phyloP scores from a whole-genome alignment of 2,888 invertebrate genomes.

The Hirtodrosophila cameraria region DNA sequence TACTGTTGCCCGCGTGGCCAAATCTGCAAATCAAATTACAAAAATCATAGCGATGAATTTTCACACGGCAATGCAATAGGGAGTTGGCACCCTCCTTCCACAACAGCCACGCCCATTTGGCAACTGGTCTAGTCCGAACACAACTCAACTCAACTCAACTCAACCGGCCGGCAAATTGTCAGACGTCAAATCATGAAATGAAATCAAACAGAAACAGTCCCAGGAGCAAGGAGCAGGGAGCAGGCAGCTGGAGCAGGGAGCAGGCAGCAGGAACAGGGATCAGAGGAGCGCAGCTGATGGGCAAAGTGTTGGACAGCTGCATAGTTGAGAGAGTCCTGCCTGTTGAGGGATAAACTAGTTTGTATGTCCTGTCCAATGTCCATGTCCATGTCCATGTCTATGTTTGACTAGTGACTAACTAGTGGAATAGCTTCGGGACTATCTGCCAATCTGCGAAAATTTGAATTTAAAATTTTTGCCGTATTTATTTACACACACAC shows the following conservation, averaged over 20 bases:
- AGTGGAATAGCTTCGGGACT: slow-evolving; percentile 49
- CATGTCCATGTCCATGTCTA: slow-evolving; percentile 15
- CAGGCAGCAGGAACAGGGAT: not conserved
- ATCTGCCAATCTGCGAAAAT: slow-evolving; percentile 74
- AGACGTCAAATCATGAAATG: slow-evolving; percentile 78
- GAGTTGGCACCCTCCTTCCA: slow-evolving; percentile 27
- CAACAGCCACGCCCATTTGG: not conserved
- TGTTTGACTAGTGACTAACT: slow-evolving; percentile 75
- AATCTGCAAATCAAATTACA: slow-evolving; percentile 81
- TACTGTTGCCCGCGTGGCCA: slow-evolving; percentile 22
- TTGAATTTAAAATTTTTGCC: slow-evolving; percentile 76
- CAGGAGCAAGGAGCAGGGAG: not conserved
- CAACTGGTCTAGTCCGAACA: not conserved
- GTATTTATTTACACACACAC: slow-evolving; percentile 66
- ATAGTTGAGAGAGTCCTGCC: slow-evolving; percentile 4
- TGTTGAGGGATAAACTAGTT: slow-evolving; percentile 6
- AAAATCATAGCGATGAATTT: slow-evolving; percentile 78
- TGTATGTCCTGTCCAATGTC: not conserved
- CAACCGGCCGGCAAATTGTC: slow-evolving; percentile 78
- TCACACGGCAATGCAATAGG: slow-evolving; percentile 72
- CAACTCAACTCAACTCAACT: too few relatives aligned
- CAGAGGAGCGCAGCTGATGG: not conserved
- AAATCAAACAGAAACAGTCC: slow-evolving; percentile 65
- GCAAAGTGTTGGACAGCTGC: slow-evolving; percentile 10
- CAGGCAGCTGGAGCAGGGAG: not conserved